Evolutionary conservation across 2,797 vertebrate species (phyloP), one percentile per base, ranked within the genome.

Genomic region (Gymnoscopelus braueri): DNA sequence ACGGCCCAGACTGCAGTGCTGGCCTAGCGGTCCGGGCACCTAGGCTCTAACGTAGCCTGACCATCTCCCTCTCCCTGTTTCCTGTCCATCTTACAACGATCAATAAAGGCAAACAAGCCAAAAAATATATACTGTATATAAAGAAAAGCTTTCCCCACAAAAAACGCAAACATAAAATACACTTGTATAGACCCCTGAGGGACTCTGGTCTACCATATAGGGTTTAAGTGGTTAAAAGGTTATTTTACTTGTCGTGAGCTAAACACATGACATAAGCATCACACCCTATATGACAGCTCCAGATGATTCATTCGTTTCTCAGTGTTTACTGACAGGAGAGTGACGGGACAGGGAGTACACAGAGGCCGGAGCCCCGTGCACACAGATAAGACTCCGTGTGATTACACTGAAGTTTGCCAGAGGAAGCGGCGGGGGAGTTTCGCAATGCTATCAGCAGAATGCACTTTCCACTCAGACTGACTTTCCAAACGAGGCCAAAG

Each of bases 281-380:
- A 8, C 26, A 54, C 75, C 74, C 39, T 44, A 61, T 70, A 75
- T 79, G 81, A 85, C 67, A 32, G 50, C 19, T 23, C 60, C 51
- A 75, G 50, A 26, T 77, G 81, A 81, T 81, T 66, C 64, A 67
- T 47, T 74, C 39, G n/a, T 52, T 53, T 60, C 39, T 2, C 7
- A 3, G 26, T 44, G 74, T 71, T 72, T 70, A 67, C 77, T 79
- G 63, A 66, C 76, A 55, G 71, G 62, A 60, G 69, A 60, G 55
- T 29, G 54, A 75, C 77, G 61, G 7, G 19, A 2, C 2, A 7
- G 39, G 39, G 39, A 3, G 5, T 75, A 29, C 72, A 62, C 65
- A 74, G 61, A 69, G 23, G 39, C 35, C 10, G 13, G 60, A n/a
- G 13, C 48, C 4, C 49, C 52, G 66, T 67, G 26, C 48, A 74